Conservation (phyloP, 2,113 vertebrate genomes). For the Opisthocomus hoazin region DNA sequence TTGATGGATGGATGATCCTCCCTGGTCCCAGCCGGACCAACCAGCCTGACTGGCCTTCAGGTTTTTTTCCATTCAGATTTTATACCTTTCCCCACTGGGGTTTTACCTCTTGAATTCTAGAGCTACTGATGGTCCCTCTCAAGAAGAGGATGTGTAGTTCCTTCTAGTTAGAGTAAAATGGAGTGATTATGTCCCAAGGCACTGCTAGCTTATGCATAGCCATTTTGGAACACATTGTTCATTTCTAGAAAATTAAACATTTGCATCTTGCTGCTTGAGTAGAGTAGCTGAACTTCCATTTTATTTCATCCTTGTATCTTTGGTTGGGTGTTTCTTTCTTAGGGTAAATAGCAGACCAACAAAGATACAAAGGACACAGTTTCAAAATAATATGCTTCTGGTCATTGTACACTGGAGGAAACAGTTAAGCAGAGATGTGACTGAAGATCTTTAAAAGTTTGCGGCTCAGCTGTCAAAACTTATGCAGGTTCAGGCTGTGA, state of each 20-base stretch:
- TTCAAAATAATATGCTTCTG: background rate
- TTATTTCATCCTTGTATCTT: background rate
- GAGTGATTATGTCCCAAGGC: background rate
- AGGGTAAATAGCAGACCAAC: background rate
- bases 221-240: background rate
- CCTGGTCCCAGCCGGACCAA: background rate
- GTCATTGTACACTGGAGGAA: background rate
- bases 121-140: background rate
- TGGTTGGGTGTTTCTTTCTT: background rate
- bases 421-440: background rate
- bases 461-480: background rate
- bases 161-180: background rate
- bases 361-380: background rate
- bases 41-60: background rate
- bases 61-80: background rate
- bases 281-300: background rate
- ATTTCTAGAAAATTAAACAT: background rate
- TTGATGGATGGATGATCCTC: background rate
- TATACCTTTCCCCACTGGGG: background rate
- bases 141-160: background rate
- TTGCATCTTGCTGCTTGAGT: background rate
- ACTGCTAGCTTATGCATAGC: background rate
- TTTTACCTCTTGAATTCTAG: background rate
- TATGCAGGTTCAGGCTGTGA: background rate
- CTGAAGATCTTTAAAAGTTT: background rate